Evolutionary conservation across 1,140 invertebrate species (phyloP).

Genomic region (Eriocheir sinensis): DNA sequence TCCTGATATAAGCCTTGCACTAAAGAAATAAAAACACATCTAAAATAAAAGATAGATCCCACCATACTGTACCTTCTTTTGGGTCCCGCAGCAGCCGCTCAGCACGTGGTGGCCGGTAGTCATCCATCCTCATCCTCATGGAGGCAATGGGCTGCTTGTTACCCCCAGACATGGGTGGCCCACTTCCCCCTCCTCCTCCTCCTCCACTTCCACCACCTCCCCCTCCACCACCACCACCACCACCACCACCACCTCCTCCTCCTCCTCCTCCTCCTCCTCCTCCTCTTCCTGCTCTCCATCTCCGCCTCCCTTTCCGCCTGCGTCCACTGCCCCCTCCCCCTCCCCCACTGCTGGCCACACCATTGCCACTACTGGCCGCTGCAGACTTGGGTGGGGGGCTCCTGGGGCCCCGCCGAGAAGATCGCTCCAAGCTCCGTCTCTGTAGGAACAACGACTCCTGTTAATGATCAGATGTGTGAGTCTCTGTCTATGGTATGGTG

Average conservation of each 20-base stretch:
- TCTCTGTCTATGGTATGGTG: not conserved
- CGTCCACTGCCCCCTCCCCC: conserved; percentile 25
- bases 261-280: too few species aligned
- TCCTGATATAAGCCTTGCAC: too few species aligned
- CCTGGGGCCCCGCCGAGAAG: conserved; percentile 58
- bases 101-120: conserved; percentile 75
- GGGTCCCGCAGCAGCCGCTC: conserved; percentile 65
- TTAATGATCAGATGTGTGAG: not conserved
- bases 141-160: conserved; percentile 78
- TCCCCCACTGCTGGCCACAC: conserved; percentile 25
- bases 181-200: conserved; percentile 43
- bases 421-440: conserved; percentile 68
- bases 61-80: conserved; percentile 58
- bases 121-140: conserved; percentile 79
- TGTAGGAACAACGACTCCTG: conserved; percentile 50
- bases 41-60: not conserved
- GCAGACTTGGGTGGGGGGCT: conserved; percentile 63
- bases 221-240: conserved; percentile 36
- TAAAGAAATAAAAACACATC: not conserved
- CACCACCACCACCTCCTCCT: conserved; percentile 24
- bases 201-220: conserved; percentile 60
- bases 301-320: conserved; percentile 10
- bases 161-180: conserved; percentile 68
- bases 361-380: conserved; percentile 38
- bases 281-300: conserved; percentile 21